A percentile compares a stretch with the other conserved stretches of the same genome.
Conservation (phyloP, 2,113 vertebrate species). For the Edolisoma coerulescens region DNA sequence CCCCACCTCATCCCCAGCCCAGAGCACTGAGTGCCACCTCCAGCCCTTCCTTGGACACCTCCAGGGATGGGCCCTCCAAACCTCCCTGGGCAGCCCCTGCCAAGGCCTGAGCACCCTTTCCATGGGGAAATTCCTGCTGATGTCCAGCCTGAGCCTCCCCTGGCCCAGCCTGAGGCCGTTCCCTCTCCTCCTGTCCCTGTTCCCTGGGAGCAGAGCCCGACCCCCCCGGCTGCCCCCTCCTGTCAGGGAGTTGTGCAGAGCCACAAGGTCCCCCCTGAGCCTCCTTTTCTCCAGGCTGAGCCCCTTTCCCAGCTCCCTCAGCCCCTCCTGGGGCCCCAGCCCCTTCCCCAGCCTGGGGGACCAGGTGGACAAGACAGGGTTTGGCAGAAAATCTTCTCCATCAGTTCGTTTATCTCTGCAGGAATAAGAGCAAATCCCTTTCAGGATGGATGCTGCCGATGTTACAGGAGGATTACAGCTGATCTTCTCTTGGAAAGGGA, state of each 20-base stretch:
- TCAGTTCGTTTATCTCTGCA: not conserved
- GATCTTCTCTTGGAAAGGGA: not conserved
- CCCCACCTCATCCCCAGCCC: not conserved
- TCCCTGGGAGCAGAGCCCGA: not conserved
- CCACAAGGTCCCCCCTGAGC: not conserved
- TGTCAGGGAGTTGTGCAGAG: not conserved
- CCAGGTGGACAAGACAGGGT: not conserved
- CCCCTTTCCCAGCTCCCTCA: not conserved
- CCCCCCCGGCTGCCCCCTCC: not conserved
- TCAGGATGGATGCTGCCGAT: not conserved
- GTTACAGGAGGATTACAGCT: not conserved
- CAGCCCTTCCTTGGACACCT: not conserved
- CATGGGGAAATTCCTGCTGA: not conserved
- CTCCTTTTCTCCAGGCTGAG: not conserved
- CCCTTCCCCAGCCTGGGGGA: not conserved
- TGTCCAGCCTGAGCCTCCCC: not conserved
- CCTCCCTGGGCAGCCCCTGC: not conserved
- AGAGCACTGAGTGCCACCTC: fast-evolving
- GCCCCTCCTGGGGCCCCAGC: fast-evolving
- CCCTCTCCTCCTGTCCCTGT: not conserved
- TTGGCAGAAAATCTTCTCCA: not conserved
- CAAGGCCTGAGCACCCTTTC: not conserved
- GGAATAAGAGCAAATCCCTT: not conserved
- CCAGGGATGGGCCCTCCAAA: not conserved
- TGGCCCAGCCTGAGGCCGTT: not conserved